A percentile compares a stretch with the other conserved stretches of the same genome.
These are phyloP conservation scores for Drosophila willistoni DNA, from an alignment of 1,140 invertebrate genomes.

Conservation along the genomic window DNA sequence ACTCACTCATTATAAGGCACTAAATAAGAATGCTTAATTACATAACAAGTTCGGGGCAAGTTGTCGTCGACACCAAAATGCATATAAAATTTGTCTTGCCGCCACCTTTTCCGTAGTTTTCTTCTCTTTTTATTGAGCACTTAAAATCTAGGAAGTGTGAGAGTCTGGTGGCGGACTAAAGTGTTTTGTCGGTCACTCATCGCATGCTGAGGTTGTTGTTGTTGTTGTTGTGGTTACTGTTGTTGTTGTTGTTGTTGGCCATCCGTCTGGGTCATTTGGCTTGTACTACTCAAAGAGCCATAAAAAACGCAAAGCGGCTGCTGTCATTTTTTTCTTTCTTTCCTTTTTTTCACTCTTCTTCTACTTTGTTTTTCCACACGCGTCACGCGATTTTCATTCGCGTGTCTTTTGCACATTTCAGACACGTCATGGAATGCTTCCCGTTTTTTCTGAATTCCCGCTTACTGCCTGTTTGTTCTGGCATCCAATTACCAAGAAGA, in stretches of 20 bases:
- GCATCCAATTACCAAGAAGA: slow-evolving; percentile 43
- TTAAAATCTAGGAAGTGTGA: slow-evolving; percentile 41
- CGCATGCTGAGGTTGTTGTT: slow-evolving; percentile 39
- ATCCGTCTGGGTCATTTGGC: slow-evolving; percentile 52
- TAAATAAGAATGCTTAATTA: slow-evolving; percentile 25
- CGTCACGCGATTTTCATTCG: slow-evolving; percentile 49
- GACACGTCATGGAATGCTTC: slow-evolving; percentile 26
- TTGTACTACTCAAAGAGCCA: slow-evolving; percentile 32
- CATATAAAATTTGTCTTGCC: slow-evolving; percentile 29
- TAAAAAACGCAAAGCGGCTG: slow-evolving; percentile 29
- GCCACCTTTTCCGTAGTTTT: slow-evolving; percentile 30
- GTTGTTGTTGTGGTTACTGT: slow-evolving; percentile 39
- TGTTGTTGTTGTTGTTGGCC: slow-evolving; percentile 37
- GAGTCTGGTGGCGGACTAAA: slow-evolving; percentile 41
- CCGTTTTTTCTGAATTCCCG: slow-evolving; percentile 24
- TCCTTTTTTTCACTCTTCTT: slow-evolving; percentile 3
- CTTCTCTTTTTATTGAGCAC: slow-evolving; percentile 51
- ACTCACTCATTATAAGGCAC: slow-evolving; percentile 18
- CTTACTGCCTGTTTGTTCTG: slow-evolving; percentile 25
- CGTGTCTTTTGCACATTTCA: slow-evolving; percentile 26
- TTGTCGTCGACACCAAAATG: slow-evolving; percentile 6
- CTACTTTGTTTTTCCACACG: slow-evolving; percentile 11
- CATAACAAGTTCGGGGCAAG: slow-evolving; percentile 18
- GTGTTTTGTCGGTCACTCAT: slow-evolving; percentile 50
- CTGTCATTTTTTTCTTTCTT: slow-evolving; percentile 30